phyloP scores from a whole-genome alignment of 23 tunicate species.

The Clavelina lepadiformis region DNA sequence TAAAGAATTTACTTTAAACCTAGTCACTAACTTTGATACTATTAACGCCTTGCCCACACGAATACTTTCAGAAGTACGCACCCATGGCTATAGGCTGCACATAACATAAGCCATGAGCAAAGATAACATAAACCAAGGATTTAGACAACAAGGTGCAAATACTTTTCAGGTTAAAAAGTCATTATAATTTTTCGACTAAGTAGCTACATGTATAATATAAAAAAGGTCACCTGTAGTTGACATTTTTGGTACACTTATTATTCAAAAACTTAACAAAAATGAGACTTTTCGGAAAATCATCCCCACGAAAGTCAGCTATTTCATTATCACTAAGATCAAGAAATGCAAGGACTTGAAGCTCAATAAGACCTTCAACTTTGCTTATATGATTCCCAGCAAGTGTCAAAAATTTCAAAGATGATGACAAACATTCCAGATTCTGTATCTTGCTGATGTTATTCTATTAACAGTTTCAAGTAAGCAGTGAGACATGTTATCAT shows the following conservation, averaged over 20 bases:
- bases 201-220: too few relatives aligned
- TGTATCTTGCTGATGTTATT: slow-evolving; percentile 29
- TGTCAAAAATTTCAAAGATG: slow-evolving; percentile 38
- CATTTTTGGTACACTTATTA: slow-evolving; percentile 17
- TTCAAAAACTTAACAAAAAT: slow-evolving; percentile 34
- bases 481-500: too few relatives aligned
- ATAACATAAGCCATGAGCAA: background rate
- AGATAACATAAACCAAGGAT: background rate
- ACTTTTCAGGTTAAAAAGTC: background rate
- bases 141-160: background rate
- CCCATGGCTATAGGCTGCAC: background rate
- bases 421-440: slow-evolving; percentile 41
- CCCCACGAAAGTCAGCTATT: slow-evolving; percentile 22
- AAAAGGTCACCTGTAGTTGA: slow-evolving; percentile 35
- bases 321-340: slow-evolving; percentile 53
- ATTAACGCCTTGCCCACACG: too few relatives aligned
- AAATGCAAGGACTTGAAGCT: slow-evolving; percentile 20
- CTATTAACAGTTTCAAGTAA: slow-evolving; percentile 18
- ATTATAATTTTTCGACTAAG: background rate
- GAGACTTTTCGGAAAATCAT: slow-evolving; percentile 31
- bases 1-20: too few relatives aligned
- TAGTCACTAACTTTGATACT: too few relatives aligned
- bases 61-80: background rate
- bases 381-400: slow-evolving; percentile 43
- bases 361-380: slow-evolving; percentile 30